Percentiles rank a stretch among this genome's conserved stretches.
phyloP scores from a whole-genome alignment of 2,797 vertebrate genomes.

The Ibycter americanus region DNA sequence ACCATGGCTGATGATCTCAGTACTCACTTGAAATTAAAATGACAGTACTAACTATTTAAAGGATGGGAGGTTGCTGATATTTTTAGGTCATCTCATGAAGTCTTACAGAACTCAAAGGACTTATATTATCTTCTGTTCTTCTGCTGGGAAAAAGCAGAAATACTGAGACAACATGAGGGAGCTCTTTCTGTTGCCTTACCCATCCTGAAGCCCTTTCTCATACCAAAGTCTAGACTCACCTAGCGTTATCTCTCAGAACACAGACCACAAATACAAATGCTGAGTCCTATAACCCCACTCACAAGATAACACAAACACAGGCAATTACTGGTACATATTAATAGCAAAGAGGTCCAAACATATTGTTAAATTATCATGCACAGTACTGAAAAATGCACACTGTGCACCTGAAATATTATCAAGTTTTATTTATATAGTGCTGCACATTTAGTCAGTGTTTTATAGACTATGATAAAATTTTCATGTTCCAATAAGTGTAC shows the following conservation, averaged over 20 bases:
- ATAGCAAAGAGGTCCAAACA: not conserved
- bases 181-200: not conserved
- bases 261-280: not conserved
- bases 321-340: not conserved
- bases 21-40: not conserved
- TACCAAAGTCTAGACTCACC: not conserved
- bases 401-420: not conserved
- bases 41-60: not conserved
- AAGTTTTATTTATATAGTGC: not conserved
- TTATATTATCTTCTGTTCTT: not conserved
- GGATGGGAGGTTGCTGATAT: not conserved
- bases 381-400: not conserved
- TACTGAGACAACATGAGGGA: not conserved
- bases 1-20: not conserved
- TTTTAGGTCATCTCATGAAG: not conserved
- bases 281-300: not conserved
- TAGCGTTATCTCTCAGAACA: not conserved
- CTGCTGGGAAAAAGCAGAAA: not conserved
- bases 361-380: not conserved
- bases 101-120: not conserved
- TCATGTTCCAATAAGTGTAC: not conserved
- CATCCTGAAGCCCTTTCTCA: not conserved
- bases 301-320: not conserved
- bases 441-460: not conserved
- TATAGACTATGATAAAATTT: not conserved